Evolutionary conservation across 1,140 invertebrate genomes (phyloP), one percentile per base, ranked within the genome.

Genomic region (Drosophila orena): DNA sequence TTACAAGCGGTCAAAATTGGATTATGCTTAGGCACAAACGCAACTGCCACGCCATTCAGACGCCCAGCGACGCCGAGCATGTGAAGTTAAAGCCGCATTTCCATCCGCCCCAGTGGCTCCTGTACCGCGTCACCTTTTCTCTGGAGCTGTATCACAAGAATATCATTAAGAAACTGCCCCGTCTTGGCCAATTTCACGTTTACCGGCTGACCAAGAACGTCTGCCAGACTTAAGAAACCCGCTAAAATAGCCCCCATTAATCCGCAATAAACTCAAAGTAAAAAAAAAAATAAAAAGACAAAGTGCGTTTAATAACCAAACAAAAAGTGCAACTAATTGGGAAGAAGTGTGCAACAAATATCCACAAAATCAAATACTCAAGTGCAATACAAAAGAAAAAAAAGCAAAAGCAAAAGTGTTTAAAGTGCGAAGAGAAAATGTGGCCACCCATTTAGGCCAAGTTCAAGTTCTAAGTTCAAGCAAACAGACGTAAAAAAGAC

Each of bases 1-100:
- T 65, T 65, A 27, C 35, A 75, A 65, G 57, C 53, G 62, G 53
- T 42, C 52, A 78, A 83, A 77, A 75, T 86, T 91, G 74, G 89
- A 91, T 91, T 91, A 91, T 91, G 85, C 81, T 91, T 75, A 75
- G 81, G 81, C 79, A 74, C 75, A 91, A 78, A 84, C 81, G 69
- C 72, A 80, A 79, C 64, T 58, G 55, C 64, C 49, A 69, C 54
- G 60, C 58, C 77, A 77, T 56, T 60, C 60, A 47, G 58, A 79
- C 62, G 76, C 64, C 68, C 61, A 79, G 76, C 68, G 72, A 59
- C 76, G 73, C 44, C 64, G 78, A 90, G 85, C 80, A 89, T 89
- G 85, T 89, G 81, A 90, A 78, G 56, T 72, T 77, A 35, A 62
- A 77, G 54, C 61, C 66, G 52, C 66, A 57, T 15, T 54, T 68